Evolutionary conservation across 2,113 vertebrate species (phyloP), one percentile per base, ranked within the genome.

Genomic region (Pollachius pollachius): DNA sequence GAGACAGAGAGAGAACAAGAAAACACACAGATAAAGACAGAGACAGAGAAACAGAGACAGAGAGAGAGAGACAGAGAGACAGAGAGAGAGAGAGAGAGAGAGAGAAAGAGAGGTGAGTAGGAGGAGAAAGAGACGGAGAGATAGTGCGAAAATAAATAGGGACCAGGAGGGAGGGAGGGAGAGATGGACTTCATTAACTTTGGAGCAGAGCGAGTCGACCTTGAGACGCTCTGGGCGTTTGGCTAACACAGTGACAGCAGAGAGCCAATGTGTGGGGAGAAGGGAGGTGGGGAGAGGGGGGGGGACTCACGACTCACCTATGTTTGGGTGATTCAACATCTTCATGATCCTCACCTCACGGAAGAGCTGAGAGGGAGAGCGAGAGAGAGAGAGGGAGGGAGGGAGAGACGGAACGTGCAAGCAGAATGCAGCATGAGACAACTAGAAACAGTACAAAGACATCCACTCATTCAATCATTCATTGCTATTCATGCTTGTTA

Each of bases 341-440:
- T 98, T 97, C 96, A 98, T 98, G 85, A 98, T 98, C 84, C 95
- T 92, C 77, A 98, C 96, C 90, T 97, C 96, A 52, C 96, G 92
- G 87, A 96, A 98, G 12, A 97, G 93, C 96, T 97, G 87, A 52
- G 70, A 56, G 25, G 62, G n/a, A 11, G n/a, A 18, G 21, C 8
- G n/a, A 18, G n/a, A 19, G 58, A 19, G 5, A 64, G 17, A 78
- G 37, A 41, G 37, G 9, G 37, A 41, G 37, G 9, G 37, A 41
- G 37, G 73, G 74, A 76, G 69, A 75, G 58, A 54, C 15, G 15
- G 54, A 57, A 16, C 15, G 17, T 4, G n/a, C 63, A 71, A 23
- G 79, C 58, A 68, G 25, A 57, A 64, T 54, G 27, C 4, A 7
- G 16, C 3, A 25, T 80, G 18, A 73, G 11, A 63, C 19, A 37